These are phyloP conservation scores for Ischnus inquisitorius DNA, from an alignment of 2,888 invertebrate genomes.

Conservation along the genomic window DNA sequence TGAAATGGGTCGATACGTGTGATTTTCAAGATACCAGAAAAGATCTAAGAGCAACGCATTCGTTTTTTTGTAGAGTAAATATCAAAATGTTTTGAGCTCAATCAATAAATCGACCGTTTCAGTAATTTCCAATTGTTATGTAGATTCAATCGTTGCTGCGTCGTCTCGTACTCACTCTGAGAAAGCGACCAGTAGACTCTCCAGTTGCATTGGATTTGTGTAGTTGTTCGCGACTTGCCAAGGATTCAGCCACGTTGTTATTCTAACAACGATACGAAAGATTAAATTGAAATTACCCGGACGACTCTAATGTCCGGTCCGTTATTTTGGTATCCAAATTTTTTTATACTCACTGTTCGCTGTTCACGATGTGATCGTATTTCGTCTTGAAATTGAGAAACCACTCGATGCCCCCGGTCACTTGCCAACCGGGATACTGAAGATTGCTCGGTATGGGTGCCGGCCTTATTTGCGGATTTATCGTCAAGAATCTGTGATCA, in stretches of 20 bases:
- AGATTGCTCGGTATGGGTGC: conserved; percentile 84
- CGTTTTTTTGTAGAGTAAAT: no score
- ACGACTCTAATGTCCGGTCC: not conserved
- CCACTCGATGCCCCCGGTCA: conserved; percentile 86
- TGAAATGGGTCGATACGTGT: no score
- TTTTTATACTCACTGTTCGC: conserved; percentile 86
- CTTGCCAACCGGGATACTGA: conserved; percentile 85
- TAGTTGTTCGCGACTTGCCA: conserved; percentile 90
- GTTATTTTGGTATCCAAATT: not conserved
- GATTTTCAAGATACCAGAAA: no score
- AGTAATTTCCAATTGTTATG: no score
- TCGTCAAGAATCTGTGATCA: conserved; percentile 82
- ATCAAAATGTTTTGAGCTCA: no score
- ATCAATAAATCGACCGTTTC: conserved; percentile 10
- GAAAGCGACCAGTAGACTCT: conserved; percentile 87
- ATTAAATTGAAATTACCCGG: conserved; percentile 72
- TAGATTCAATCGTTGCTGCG: not conserved
- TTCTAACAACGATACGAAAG: conserved; percentile 84
- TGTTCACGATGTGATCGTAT: conserved; percentile 86
- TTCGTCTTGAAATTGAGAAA: conserved; percentile 86
- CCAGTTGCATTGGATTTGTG: conserved; percentile 89
- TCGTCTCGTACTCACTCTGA: conserved; percentile 86
- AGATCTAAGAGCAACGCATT: no score
- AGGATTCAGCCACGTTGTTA: conserved; percentile 90
- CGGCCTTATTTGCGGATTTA: conserved; percentile 84